Evolutionary conservation across 1,140 invertebrate genomes (phyloP), one percentile per base, ranked within the genome.

Genomic region (Octopus bimaculoides): DNA sequence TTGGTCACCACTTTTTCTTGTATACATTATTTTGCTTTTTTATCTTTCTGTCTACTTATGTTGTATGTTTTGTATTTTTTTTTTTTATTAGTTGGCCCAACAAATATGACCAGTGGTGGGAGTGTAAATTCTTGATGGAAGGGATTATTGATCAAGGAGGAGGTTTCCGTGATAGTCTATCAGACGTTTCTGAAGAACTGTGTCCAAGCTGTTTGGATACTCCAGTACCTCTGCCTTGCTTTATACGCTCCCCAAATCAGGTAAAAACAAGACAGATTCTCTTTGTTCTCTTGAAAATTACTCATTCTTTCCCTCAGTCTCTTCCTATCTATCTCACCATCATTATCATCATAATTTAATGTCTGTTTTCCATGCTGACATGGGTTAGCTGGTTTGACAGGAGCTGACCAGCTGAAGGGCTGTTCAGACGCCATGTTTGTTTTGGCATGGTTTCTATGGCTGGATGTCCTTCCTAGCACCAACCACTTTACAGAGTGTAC

Each of bases 71-170:
- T 61, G 56, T 41, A 61, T 75, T 75, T 14, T 77, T 78, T 52
- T 52, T 77, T 73, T 69, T 55, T 77, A 80, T 10, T 75, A 89
- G 88, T 78, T 90, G 89, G 89, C 84, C 88, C 12, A 79, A 82
- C 26, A 83, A 84, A 26, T 85, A 86, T 81, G 87, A 89, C 52
- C 90, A 90, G 81, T 91, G 90, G 90, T 91, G 90, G 90, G 89
- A 90, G 78, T 91, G 90, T 84, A 90, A 89, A 81, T 90, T 91
- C 81, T 73, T 90, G 73, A 89, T 85, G 8, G 90, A 91, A 82
- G 89, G 90, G 41, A 89, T 91, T 78, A 90, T 90, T 52, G 90
- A 91, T 81, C 90, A 91, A 82, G 90, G 90, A 8, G 89, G 89
- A 52, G 85, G 85, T 17, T 91, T 91, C 79, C 81, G 90, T 69